Evolutionary conservation across 2,797 vertebrate genomes (phyloP).

Genomic region (Taeniopygia guttata): DNA sequence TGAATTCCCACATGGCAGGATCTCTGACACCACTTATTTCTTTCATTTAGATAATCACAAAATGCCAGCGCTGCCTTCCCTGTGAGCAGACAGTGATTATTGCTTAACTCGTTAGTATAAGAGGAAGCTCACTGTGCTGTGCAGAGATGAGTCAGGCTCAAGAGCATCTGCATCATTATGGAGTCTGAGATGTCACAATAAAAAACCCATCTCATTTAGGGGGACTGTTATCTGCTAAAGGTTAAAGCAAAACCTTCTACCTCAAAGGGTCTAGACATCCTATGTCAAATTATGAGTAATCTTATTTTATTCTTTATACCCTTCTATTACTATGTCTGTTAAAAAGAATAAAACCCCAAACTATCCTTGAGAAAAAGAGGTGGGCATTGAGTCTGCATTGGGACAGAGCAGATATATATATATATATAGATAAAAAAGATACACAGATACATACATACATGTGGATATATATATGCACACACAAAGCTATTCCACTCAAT

Average conservation of each 20-base stretch:
- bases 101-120: background rate
- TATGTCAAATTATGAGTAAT: background rate
- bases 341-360: background rate
- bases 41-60: background rate
- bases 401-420: accelerated
- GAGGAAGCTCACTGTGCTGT: background rate
- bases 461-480: accelerated
- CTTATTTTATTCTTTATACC: background rate
- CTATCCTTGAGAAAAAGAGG: background rate
- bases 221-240: background rate
- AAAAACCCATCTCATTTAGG: background rate
- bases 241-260: background rate
- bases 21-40: background rate
- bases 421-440: accelerated
- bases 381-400: background rate
- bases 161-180: background rate
- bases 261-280: background rate
- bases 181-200: background rate
- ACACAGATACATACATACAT: too few species aligned
- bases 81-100: background rate
- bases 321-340: background rate
- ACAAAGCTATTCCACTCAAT: background rate
- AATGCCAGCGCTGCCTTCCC: background rate
- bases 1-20: background rate
- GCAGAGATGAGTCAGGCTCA: background rate